These are phyloP conservation scores for Lates japonicus DNA, from an alignment of 2,797 vertebrate genomes.

Conservation along the genomic window DNA sequence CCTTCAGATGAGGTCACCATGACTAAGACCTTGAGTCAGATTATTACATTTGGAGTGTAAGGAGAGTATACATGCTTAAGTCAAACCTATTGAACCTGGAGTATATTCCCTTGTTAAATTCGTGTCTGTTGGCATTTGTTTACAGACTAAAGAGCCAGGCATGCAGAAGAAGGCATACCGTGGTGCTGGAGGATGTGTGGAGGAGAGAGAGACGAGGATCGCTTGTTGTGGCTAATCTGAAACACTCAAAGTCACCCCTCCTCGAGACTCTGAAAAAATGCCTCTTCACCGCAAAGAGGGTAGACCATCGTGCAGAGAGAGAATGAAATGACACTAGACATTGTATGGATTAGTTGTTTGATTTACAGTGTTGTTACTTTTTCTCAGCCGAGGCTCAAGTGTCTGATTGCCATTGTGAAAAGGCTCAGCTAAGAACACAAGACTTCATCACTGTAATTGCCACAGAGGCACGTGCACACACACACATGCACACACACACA, in stretches of 20 bases:
- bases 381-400: slow-evolving; percentile 94
- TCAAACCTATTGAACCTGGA: background rate
- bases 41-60: slow-evolving; percentile 93
- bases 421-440: slow-evolving; percentile 89
- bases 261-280: slow-evolving; percentile 90
- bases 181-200: slow-evolving; percentile 95
- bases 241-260: slow-evolving; percentile 88
- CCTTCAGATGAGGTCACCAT: slow-evolving; percentile 90
- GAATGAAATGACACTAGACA: background rate
- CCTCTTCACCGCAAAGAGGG: slow-evolving; percentile 95
- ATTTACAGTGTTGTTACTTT: background rate
- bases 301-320: slow-evolving; percentile 64
- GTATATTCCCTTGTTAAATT: background rate
- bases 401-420: slow-evolving; percentile 93
- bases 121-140: background rate
- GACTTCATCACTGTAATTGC: slow-evolving; percentile 92
- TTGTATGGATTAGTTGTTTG: background rate
- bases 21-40: slow-evolving; percentile 87
- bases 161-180: slow-evolving; percentile 98
- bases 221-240: slow-evolving; percentile 90
- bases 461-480: slow-evolving; percentile 88
- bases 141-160: slow-evolving; percentile 90
- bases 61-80: background rate
- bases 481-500: background rate
- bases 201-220: slow-evolving; percentile 81